Conservation (phyloP, 2,113 vertebrate species). For the Brachypteracias leptosomus region DNA sequence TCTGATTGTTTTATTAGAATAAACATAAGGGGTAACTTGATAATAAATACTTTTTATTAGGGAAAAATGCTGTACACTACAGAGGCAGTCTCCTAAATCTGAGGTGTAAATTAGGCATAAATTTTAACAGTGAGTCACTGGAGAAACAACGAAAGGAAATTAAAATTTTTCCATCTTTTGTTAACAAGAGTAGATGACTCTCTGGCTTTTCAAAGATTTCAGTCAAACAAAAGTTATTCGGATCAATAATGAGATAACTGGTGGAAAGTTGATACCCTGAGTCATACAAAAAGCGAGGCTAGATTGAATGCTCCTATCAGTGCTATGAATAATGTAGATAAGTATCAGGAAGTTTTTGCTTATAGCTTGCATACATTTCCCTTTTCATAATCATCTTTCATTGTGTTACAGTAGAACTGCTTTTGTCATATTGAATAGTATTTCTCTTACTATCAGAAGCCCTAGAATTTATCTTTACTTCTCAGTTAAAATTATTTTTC, state of each 20-base stretch:
- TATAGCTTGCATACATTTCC: constrained; percentile 14
- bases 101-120: not conserved
- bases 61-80: not conserved
- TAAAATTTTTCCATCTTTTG: not conserved
- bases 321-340: constrained; percentile 27
- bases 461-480: not conserved
- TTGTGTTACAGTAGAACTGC: not conserved
- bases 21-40: not conserved
- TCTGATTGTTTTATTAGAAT: not conserved
- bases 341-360: constrained; percentile 29
- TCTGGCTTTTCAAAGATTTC: not conserved
- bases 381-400: constrained; percentile 47
- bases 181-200: not conserved
- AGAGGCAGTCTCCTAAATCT: not conserved
- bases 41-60: not conserved
- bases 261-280: not conserved
- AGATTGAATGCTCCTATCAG: constrained; percentile 19
- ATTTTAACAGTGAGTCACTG: not conserved
- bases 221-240: not conserved
- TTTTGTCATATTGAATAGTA: not conserved
- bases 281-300: not conserved
- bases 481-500: not conserved
- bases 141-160: not conserved
- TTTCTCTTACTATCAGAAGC: not conserved
- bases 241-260: not conserved